Percentiles rank a stretch among this genome's conserved stretches.
Evolutionary conservation across 1,140 invertebrate genomes (phyloP).

Genomic region (Neodiprion virginianus): DNA sequence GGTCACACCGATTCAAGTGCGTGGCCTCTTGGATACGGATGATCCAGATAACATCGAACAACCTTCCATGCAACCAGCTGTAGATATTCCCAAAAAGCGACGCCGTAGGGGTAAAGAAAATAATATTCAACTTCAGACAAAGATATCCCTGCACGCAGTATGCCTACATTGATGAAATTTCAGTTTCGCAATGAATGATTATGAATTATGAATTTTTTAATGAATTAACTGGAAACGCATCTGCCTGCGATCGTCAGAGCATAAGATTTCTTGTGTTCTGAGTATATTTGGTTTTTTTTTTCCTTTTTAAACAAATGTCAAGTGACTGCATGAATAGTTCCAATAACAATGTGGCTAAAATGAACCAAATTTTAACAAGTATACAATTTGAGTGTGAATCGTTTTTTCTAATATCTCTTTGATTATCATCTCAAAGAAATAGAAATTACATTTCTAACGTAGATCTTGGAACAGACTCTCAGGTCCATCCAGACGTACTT

Average conservation of each 20-base stretch:
- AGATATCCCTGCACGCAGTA: not conserved
- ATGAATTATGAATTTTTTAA: not conserved
- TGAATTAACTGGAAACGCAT: not conserved
- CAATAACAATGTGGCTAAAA: conserved; percentile 1
- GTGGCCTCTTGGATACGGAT: conserved; percentile 68
- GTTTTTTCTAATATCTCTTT: conserved; percentile 11
- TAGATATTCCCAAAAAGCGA: conserved; percentile 69
- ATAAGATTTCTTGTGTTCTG: not conserved
- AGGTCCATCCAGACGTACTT: conserved; percentile 76
- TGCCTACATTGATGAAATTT: not conserved
- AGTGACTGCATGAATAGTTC: not conserved
- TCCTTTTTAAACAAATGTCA: not conserved
- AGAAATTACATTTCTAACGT: conserved; percentile 15
- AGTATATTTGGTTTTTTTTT: not conserved
- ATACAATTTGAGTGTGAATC: conserved; percentile 9
- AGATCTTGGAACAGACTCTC: conserved; percentile 58
- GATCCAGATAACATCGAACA: conserved; percentile 67
- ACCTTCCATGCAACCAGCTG: conserved; percentile 59
- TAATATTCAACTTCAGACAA: conserved; percentile 11
- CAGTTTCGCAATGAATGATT: not conserved
- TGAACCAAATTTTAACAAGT: not conserved
- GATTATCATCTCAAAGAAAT: not conserved
- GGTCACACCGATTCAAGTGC: conserved; percentile 71
- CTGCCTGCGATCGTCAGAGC: not conserved
- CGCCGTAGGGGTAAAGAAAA: conserved; percentile 65